These are phyloP conservation scores for Myopa tessellatipennis DNA, from an alignment of 2,888 invertebrate genomes.

Conservation along the genomic window DNA sequence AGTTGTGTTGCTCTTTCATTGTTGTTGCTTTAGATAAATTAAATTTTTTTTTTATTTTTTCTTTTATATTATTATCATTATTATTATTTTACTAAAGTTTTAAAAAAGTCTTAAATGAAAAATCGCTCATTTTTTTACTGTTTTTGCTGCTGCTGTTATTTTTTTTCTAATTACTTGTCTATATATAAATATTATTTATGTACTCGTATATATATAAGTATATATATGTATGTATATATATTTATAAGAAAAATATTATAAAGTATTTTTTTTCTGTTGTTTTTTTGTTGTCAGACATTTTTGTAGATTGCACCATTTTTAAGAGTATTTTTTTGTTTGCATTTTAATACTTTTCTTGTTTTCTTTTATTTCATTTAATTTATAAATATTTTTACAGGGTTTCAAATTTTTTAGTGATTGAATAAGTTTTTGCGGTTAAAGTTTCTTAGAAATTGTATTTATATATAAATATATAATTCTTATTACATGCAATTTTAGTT, in stretches of 20 bases:
- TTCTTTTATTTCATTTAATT: slow-evolving; percentile 8
- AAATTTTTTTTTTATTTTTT: not conserved
- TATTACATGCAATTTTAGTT: not conserved
- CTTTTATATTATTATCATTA: not conserved
- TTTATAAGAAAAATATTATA: slow-evolving; percentile 38
- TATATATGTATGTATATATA: not conserved
- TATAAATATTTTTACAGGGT: slow-evolving; percentile 24
- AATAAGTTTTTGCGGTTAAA: slow-evolving; percentile 25
- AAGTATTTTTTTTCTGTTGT: slow-evolving; percentile 21
- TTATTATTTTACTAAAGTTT: slow-evolving; percentile 28
- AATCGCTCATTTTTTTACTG: slow-evolving; percentile 6
- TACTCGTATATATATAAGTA: not conserved
- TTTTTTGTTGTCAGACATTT: slow-evolving; percentile 32
- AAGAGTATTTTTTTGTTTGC: slow-evolving; percentile 12
- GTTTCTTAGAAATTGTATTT: not conserved
- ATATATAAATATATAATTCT: not conserved
- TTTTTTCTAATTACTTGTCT: not conserved
- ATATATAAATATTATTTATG: slow-evolving; percentile 17
- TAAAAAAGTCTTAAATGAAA: slow-evolving; percentile 30
- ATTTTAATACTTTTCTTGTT: not conserved
- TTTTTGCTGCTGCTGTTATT: not conserved
- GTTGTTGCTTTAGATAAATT: slow-evolving; percentile 17
- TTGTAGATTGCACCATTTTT: slow-evolving; percentile 39
- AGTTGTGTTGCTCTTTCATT: not conserved
- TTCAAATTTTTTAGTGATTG: slow-evolving; percentile 22